A percentile compares a stretch with the other conserved stretches of the same genome.
Conservation (phyloP, 2,113 vertebrate genomes). For the Solea solea region DNA sequence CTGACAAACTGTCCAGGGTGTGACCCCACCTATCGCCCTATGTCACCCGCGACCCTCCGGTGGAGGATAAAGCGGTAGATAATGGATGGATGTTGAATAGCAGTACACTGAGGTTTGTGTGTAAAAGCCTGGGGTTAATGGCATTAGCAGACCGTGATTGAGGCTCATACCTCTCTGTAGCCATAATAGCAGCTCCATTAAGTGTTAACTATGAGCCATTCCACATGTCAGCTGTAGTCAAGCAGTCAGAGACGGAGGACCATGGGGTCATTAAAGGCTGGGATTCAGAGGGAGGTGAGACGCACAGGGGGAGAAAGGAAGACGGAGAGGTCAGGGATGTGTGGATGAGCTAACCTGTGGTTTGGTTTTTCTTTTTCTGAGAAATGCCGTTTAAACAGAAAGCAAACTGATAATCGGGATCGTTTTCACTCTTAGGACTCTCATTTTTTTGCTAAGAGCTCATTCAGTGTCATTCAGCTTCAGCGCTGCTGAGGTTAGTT, state of each 20-base stretch:
- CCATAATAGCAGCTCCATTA: constrained; percentile 59
- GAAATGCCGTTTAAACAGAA: neutral
- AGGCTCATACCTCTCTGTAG: constrained; percentile 59
- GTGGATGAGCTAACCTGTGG: constrained; percentile 27
- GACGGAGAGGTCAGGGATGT: constrained; percentile 27
- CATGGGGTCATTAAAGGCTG: constrained; percentile 18
- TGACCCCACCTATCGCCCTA: too few relatives aligned
- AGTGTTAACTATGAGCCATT: constrained; percentile 73
- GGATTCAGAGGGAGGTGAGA: constrained; percentile 29
- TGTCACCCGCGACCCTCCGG: too few relatives aligned
- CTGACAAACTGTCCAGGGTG: too few relatives aligned
- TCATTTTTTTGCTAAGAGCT: too few relatives aligned
- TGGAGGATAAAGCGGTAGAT: too few relatives aligned
- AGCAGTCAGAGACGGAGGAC: constrained; percentile 46
- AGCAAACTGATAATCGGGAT: constrained; percentile 1
- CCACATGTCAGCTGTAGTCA: constrained; percentile 68
- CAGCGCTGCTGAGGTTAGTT: neutral
- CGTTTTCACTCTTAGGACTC: neutral
- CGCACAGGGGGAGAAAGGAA: neutral
- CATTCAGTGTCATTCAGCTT: neutral
- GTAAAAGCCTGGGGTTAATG: constrained; percentile 73
- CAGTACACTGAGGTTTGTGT: constrained; percentile 18
- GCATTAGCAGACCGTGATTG: constrained; percentile 61
- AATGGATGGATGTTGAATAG: constrained; percentile 17
- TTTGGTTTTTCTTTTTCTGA: neutral